Conservation (phyloP, 2,113 vertebrate genomes). For the Takifugu flavidus region DNA sequence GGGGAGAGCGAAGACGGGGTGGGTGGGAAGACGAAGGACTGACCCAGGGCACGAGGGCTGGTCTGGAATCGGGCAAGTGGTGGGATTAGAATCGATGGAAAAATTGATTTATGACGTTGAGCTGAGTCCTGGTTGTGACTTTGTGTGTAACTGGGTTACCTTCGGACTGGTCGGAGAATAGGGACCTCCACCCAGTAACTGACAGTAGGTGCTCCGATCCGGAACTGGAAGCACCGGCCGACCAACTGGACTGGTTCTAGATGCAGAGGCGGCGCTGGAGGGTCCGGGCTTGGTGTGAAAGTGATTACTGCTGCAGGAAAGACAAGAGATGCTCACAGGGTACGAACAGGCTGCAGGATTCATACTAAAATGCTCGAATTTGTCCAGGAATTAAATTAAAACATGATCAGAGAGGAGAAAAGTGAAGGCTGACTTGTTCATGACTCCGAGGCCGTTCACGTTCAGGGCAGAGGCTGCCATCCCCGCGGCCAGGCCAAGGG, state of each 20-base stretch:
- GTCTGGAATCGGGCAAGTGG: constrained; percentile 33
- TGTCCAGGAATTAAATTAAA: no score
- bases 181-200: constrained; percentile 63
- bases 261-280: constrained; percentile 39
- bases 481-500: constrained; percentile 65
- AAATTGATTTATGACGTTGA: background rate
- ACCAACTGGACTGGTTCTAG: constrained; percentile 68
- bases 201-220: constrained; percentile 74
- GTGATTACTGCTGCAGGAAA: constrained; percentile 57
- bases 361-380: background rate
- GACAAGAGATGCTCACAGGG: background rate
- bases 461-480: constrained; percentile 71
- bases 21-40: constrained; percentile 74
- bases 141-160: constrained; percentile 23
- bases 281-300: constrained; percentile 56
- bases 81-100: background rate
- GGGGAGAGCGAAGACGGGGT: constrained; percentile 44
- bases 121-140: background rate
- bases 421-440: constrained; percentile 56
- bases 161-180: constrained; percentile 73
- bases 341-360: background rate
- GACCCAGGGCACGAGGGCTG: constrained; percentile 51
- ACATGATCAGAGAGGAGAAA: no score
- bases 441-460: constrained; percentile 57
- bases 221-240: constrained; percentile 77